A percentile compares a stretch with the other conserved stretches of the same genome.
phyloP scores from a whole-genome alignment of 1,140 invertebrate genomes.

The Drosophila micromelanica region DNA sequence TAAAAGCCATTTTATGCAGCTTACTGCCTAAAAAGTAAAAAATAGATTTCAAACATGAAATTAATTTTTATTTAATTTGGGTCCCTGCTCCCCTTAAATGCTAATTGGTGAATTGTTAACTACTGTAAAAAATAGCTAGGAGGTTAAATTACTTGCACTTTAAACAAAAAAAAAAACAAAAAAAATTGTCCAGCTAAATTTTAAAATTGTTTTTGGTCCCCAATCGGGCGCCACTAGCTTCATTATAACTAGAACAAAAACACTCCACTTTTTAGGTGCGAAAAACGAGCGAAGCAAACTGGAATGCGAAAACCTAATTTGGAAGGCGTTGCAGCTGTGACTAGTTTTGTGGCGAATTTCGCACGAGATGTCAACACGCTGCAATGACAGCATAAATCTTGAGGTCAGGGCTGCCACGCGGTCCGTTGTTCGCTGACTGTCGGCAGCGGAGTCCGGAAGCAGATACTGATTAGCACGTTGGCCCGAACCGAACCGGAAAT shows the following conservation, averaged over 20 bases:
- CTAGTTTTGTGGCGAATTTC: constrained; percentile 26
- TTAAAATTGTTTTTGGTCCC: no score
- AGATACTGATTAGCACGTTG: constrained; percentile 38
- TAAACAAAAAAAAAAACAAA: no score
- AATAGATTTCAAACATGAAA: neutral
- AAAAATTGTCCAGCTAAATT: no score
- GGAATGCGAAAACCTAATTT: constrained; percentile 32
- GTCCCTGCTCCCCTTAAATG: neutral
- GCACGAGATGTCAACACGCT: constrained; percentile 48
- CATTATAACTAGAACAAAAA: neutral
- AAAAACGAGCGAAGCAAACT: neutral
- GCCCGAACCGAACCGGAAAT: constrained; percentile 21
- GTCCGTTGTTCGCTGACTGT: neutral
- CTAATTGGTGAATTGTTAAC: no score
- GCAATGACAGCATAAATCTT: constrained; percentile 48
- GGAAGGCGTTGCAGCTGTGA: constrained; percentile 29
- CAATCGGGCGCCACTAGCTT: neutral
- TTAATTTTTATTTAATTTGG: neutral
- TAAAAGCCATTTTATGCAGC: neutral
- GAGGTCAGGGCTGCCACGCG: constrained; percentile 23
- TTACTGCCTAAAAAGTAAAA: no score
- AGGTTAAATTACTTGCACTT: no score
- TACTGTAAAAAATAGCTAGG: no score
- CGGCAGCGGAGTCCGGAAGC: constrained; percentile 13
- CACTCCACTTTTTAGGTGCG: neutral